phyloP scores from a whole-genome alignment of 2,797 vertebrate genomes.

The Capromys pilorides region DNA sequence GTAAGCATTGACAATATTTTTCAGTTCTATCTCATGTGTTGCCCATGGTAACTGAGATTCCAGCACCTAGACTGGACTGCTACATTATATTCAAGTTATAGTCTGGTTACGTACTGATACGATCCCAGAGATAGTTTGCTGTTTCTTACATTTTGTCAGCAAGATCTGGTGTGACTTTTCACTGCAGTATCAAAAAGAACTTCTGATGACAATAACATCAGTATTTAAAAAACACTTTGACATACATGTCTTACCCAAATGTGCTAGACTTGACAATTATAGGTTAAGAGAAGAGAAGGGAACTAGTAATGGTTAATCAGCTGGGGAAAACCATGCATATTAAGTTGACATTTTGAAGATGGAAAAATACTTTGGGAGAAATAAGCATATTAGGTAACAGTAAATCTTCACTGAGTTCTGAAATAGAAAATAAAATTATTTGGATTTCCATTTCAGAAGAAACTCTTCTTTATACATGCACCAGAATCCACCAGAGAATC shows the following conservation, averaged over 20 bases:
- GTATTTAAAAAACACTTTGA: not conserved
- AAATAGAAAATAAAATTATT: slow-evolving; percentile 42
- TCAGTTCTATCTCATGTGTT: not conserved
- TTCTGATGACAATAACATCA: slow-evolving; percentile 3
- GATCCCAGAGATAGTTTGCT: not conserved
- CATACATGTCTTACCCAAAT: slow-evolving; percentile 27
- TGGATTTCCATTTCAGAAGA: not conserved
- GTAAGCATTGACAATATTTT: not conserved
- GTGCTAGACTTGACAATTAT: slow-evolving; percentile 58
- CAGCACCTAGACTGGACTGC: not conserved
- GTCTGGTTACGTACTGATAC: not conserved
- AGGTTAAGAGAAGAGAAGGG: slow-evolving; percentile 12
- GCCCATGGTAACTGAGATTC: not conserved
- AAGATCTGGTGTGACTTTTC: slow-evolving; percentile 27
- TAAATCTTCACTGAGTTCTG: slow-evolving; percentile 42
- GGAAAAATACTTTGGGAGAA: slow-evolving; percentile 52
- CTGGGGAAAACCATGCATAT: slow-evolving; percentile 37
- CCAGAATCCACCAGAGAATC: not conserved
- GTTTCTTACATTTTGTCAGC: not conserved
- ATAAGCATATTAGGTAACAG: slow-evolving; percentile 1
- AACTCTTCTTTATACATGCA: not conserved
- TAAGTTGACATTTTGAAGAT: slow-evolving; percentile 40
- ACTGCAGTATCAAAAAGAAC: slow-evolving; percentile 41
- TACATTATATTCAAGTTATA: not conserved
- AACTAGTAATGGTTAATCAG: slow-evolving; percentile 51